phyloP scores from a whole-genome alignment of 1,140 invertebrate species.

The Plutomurus gul region DNA sequence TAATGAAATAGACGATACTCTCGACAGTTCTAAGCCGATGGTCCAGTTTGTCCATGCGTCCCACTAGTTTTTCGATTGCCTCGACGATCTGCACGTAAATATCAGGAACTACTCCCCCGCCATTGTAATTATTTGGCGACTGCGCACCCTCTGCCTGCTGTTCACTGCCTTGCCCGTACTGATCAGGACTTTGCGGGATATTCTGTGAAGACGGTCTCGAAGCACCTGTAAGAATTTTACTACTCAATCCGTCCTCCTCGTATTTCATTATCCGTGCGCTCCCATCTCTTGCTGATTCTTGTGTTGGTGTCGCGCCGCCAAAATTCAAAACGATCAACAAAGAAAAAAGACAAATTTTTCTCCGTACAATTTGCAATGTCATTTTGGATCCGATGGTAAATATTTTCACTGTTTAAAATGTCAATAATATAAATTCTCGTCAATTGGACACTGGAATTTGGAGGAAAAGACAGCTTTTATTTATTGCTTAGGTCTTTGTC shows the following conservation, averaged over 20 bases:
- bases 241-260: not conserved
- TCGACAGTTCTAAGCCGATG: constrained; percentile 43
- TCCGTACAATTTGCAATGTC: too few relatives aligned
- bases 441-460: too few relatives aligned
- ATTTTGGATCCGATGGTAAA: too few relatives aligned
- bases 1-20: constrained; percentile 47
- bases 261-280: not conserved
- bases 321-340: too few relatives aligned
- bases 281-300: not conserved
- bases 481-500: too few relatives aligned
- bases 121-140: not conserved
- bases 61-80: constrained; percentile 51
- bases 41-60: constrained; percentile 50
- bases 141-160: not conserved
- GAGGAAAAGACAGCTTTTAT: too few relatives aligned
- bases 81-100: constrained; percentile 46
- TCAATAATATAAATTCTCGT: too few relatives aligned
- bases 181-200: constrained; percentile 24
- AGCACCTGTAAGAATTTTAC: not conserved
- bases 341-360: too few relatives aligned
- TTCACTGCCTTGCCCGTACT: constrained; percentile 2
- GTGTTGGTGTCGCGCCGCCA: not conserved
- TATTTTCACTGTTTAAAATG: too few relatives aligned
- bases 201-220: not conserved
- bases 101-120: not conserved